Base-by-base conservation (phyloP, 2,888 invertebrate species). In the Trachelus troglodyta region DNA sequence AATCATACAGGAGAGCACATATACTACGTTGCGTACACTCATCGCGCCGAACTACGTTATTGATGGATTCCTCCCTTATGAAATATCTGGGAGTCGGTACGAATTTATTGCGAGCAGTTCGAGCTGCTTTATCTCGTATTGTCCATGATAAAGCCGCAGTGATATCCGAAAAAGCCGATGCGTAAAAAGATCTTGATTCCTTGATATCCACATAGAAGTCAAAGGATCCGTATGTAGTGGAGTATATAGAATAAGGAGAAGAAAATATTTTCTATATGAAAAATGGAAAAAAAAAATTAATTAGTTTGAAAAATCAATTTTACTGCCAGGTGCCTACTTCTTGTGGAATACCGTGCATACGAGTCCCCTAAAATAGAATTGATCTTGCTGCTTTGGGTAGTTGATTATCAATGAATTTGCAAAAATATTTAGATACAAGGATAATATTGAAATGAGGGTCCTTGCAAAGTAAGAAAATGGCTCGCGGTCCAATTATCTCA, bases 51-150 rank as follows among this genome's bases (percentile, higher is more conserved):
- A 71, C 81, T 79, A 81, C 83, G 85, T 91, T 91, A 91, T 91
- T 91, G 91, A 91, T 91, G 91, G 90, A 91, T 91, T 91, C 90
- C 89, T 89, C 90, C 90, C 88, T 89, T 91, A 91, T 91, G 91
- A 91, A 91, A 91, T 91, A 91, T 90, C 90, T 89, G 85, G 83
- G 79, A 86, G 87, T 85, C 83, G 81, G 85, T 86, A 89, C 88
- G 89, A 91, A 91, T 91, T 91, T 91, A 91, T 91, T 89, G 90
- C 90, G 81, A 85, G 86, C 87, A 87, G 88, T 89, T 90, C 87
- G 87, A 87, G 86, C 88, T 88, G 89, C 87, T 91, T 91, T 91
- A 91, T 91, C 90, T 89, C 86, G 89, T 89, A 90, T 91, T 91
- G 90, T 90, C 87, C 89, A 87, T 90, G 90, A 91, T 91, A 90